These are phyloP conservation scores for Aspidiotus rigidus DNA, from an alignment of 2,888 invertebrate species.

Conservation along the genomic window DNA sequence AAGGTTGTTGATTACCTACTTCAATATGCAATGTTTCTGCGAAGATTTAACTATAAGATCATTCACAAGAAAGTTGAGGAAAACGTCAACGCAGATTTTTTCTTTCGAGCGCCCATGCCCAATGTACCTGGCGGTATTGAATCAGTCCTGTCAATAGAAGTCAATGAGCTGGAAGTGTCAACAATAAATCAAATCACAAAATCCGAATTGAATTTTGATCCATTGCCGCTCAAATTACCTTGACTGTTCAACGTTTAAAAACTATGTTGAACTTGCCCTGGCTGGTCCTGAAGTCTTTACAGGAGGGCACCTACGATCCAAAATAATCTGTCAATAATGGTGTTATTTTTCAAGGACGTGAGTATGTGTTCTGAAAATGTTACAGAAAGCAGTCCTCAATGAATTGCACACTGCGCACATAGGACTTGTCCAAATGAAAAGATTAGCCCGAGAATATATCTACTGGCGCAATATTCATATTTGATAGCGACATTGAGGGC, in stretches of 20 bases:
- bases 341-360: slow-evolving; percentile 34
- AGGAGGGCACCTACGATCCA: not conserved
- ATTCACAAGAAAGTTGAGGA: slow-evolving; percentile 17
- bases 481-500: slow-evolving; percentile 38
- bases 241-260: too few species aligned
- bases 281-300: not conserved
- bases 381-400: slow-evolving; percentile 36
- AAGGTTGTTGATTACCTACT: too few species aligned
- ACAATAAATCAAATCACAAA: slow-evolving; percentile 26
- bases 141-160: not conserved
- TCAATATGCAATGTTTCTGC: too few species aligned
- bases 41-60: slow-evolving; percentile 29
- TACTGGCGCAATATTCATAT: slow-evolving; percentile 38
- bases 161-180: slow-evolving; percentile 31
- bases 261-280: not conserved
- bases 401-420: slow-evolving; percentile 39
- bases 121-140: not conserved
- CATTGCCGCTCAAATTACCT: slow-evolving; percentile 26
- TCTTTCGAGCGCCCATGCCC: slow-evolving; percentile 9
- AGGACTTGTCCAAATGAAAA: slow-evolving; percentile 40
- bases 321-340: slow-evolving; percentile 28
- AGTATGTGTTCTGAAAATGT: slow-evolving; percentile 34
- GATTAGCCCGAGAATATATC: slow-evolving; percentile 39
- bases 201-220: not conserved
- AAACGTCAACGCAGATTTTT: slow-evolving; percentile 21